Conservation (phyloP, 2,797 vertebrate genomes). For the Percopsis omiscomaycus region DNA sequence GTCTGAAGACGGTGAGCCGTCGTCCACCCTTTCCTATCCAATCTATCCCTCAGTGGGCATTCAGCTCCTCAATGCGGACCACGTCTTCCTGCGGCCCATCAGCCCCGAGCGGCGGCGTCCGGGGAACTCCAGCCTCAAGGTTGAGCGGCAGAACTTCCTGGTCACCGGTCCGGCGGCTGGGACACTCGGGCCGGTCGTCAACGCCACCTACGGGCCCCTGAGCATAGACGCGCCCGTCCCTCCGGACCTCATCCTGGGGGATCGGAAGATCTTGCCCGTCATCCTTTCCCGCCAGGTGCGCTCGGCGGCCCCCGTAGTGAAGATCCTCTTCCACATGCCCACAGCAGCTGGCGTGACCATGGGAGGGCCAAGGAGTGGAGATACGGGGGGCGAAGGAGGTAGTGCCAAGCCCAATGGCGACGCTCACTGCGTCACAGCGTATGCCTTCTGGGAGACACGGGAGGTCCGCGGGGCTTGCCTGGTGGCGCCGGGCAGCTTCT, state of each 20-base stretch:
- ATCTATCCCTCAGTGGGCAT: slow-evolving; percentile 85
- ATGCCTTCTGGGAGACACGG: slow-evolving; percentile 86
- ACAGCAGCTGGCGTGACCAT: slow-evolving; percentile 27
- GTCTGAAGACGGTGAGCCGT: slow-evolving; percentile 74
- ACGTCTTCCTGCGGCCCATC: slow-evolving; percentile 87
- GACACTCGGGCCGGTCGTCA: slow-evolving; percentile 75
- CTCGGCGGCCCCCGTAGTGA: slow-evolving; percentile 80
- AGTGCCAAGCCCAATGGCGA: slow-evolving; percentile 28
- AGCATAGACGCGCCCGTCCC: slow-evolving; percentile 80
- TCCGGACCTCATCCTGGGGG: slow-evolving; percentile 77
- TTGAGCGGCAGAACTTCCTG: slow-evolving; percentile 84
- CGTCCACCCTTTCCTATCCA: slow-evolving; percentile 74
- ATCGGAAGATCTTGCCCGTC: slow-evolving; percentile 78
- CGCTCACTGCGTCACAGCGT: slow-evolving; percentile 85
- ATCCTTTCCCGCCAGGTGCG: slow-evolving; percentile 83
- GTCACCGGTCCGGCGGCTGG: slow-evolving; percentile 77
- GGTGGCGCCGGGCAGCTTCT: slow-evolving; percentile 82
- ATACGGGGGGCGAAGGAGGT: slow-evolving; percentile 25
- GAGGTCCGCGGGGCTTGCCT: slow-evolving; percentile 85
- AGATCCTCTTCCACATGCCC: slow-evolving; percentile 88
- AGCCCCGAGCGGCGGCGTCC: slow-evolving; percentile 76
- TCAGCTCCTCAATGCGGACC: slow-evolving; percentile 82
- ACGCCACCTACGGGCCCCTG: slow-evolving; percentile 87
- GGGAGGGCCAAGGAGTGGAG: slow-evolving; percentile 35
- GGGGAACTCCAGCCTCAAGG: slow-evolving; percentile 85